Evolutionary conservation across 2,888 invertebrate species (phyloP).

Genomic region (Parochlus steinenii): DNA sequence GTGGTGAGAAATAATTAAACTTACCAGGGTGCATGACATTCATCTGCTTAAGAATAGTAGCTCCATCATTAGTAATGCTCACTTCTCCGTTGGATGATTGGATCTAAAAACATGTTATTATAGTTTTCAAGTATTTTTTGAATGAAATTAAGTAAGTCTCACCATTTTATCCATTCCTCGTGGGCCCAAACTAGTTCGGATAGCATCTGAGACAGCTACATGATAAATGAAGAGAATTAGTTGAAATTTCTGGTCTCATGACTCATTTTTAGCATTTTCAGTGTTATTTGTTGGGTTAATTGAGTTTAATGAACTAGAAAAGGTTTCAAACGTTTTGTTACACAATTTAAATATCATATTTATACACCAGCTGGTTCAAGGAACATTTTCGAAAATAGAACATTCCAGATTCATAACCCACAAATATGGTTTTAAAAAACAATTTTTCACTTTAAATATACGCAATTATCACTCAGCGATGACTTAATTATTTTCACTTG

Average conservation of each 20-base stretch:
- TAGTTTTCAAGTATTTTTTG: slow-evolving; percentile 2
- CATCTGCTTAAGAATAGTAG: slow-evolving; percentile 98
- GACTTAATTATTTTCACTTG: too few species aligned
- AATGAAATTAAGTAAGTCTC: slow-evolving; percentile 18
- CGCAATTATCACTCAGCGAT: too few species aligned
- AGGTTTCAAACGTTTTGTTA: too few species aligned
- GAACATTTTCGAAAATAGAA: too few species aligned
- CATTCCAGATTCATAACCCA: too few species aligned
- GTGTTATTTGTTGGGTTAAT: too few species aligned
- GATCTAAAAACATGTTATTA: slow-evolving; percentile 43
- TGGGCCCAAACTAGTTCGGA: slow-evolving; percentile 95
- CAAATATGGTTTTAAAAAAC: too few species aligned
- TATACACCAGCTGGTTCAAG: too few species aligned
- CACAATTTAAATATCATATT: too few species aligned
- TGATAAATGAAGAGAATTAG: slow-evolving; percentile 19
- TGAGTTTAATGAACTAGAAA: too few species aligned
- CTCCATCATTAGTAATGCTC: slow-evolving; percentile 98
- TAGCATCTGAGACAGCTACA: slow-evolving; percentile 95
- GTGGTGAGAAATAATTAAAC: slow-evolving; percentile 83
- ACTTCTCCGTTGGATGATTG: slow-evolving; percentile 95
- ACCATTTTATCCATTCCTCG: slow-evolving; percentile 99
- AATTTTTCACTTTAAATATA: too few species aligned
- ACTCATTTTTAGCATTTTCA: background rate
- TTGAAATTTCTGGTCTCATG: slow-evolving; percentile 8
- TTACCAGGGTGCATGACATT: slow-evolving; percentile 97